A percentile compares a stretch with the other conserved stretches of the same genome.
phyloP scores from a whole-genome alignment of 2,888 invertebrate species.

The Drosophila formosana region DNA sequence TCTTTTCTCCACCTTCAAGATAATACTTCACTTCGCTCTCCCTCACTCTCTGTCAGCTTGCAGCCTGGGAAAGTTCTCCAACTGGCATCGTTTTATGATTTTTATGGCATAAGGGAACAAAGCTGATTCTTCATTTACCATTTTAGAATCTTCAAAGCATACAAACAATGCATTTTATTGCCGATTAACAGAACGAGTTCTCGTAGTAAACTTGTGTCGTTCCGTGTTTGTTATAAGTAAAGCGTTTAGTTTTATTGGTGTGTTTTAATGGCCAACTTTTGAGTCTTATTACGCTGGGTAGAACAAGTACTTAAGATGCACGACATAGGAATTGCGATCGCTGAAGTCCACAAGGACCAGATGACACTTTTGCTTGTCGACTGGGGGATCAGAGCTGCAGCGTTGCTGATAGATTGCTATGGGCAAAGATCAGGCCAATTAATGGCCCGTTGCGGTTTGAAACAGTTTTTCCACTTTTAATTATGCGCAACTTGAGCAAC shows the following conservation, averaged over 20 bases:
- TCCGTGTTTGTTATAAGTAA: neutral
- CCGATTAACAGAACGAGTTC: neutral
- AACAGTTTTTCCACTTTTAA: constrained; percentile 65
- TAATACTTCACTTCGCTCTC: constrained; percentile 11
- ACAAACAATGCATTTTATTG: constrained; percentile 1
- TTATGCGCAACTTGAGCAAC: constrained; percentile 61
- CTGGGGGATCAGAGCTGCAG: constrained; percentile 9
- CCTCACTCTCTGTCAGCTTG: neutral
- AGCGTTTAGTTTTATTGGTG: neutral
- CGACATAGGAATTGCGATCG: neutral
- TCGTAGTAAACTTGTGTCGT: neutral
- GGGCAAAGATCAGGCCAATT: constrained; percentile 48
- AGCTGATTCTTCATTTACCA: neutral
- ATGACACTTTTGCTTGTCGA: constrained; percentile 29
- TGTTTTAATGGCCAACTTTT: neutral
- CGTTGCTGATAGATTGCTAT: constrained; percentile 30
- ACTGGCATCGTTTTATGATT: constrained; percentile 56
- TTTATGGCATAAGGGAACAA: constrained; percentile 34
- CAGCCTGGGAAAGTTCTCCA: constrained; percentile 65
- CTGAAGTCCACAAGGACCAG: constrained; percentile 8
- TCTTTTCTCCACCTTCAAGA: constrained; percentile 4
- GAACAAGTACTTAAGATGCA: neutral
- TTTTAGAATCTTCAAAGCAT: neutral
- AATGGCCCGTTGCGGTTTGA: constrained; percentile 36
- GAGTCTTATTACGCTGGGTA: too few relatives aligned